phyloP scores from a whole-genome alignment of 2,113 vertebrate species.

The Caretta caretta region DNA sequence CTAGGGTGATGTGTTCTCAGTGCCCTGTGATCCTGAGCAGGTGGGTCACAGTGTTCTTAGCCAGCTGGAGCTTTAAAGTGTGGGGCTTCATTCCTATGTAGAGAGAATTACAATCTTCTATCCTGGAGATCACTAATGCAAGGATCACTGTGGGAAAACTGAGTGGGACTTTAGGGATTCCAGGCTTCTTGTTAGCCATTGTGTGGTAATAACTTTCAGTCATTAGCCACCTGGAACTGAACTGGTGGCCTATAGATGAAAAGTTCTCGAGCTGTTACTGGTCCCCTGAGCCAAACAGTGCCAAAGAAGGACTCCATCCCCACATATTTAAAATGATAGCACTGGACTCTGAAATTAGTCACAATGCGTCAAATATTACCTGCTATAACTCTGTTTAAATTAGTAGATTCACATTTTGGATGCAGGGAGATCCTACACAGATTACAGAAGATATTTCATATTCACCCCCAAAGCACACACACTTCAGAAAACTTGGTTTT shows the following conservation, averaged over 20 bases:
- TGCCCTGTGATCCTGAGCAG: not conserved
- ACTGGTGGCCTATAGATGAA: not conserved
- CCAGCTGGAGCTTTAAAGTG: not conserved
- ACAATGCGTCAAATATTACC: not conserved
- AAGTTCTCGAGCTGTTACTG: not conserved
- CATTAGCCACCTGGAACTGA: not conserved
- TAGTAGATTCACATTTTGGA: accelerated
- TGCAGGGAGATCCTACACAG: not conserved
- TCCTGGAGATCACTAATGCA: not conserved
- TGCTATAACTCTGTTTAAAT: not conserved
- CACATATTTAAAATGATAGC: not conserved
- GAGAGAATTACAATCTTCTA: not conserved
- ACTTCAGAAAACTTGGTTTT: not conserved
- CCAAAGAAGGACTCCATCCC: not conserved
- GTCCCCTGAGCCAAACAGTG: not conserved
- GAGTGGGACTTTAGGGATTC: not conserved
- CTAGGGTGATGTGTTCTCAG: not conserved
- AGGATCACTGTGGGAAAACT: not conserved
- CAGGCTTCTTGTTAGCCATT: not conserved
- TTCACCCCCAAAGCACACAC: not conserved
- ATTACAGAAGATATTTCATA: not conserved
- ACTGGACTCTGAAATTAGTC: not conserved
- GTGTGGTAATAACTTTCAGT: not conserved
- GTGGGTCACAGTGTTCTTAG: not conserved
- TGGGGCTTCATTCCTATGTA: not conserved